phyloP scores from a whole-genome alignment of 2,888 invertebrate genomes.

The Eurytoma adleriae region DNA sequence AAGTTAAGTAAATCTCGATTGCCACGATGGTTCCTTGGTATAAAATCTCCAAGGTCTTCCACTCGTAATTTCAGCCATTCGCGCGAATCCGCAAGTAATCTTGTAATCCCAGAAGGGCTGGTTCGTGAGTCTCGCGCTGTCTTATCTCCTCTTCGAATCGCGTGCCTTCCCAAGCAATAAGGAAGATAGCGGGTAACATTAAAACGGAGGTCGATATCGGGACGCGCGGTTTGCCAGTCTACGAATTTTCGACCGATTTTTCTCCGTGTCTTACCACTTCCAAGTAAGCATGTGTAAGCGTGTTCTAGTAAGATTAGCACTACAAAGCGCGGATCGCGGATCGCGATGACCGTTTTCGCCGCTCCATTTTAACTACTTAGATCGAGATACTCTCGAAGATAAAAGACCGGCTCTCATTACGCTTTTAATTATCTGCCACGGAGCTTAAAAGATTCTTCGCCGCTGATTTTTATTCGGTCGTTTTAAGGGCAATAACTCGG shows the following conservation, averaged over 20 bases:
- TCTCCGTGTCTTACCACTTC: not conserved
- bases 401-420: constrained; percentile 38
- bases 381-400: constrained; percentile 38
- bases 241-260: constrained; percentile 29
- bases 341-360: too few relatives aligned
- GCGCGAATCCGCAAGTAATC: constrained; percentile 66
- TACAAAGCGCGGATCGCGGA: too few relatives aligned
- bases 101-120: constrained; percentile 63
- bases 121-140: constrained; percentile 6
- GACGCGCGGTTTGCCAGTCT: not conserved
- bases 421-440: constrained; percentile 48
- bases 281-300: not conserved
- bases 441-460: constrained; percentile 22
- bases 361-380: not conserved
- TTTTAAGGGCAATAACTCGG: constrained; percentile 49
- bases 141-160: constrained; percentile 58
- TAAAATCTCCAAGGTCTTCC: constrained; percentile 54
- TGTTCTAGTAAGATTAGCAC: not conserved
- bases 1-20: not conserved
- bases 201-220: constrained; percentile 40
- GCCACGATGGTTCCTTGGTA: not conserved
- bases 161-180: constrained; percentile 64
- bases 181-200: constrained; percentile 65
- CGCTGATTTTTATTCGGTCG: constrained; percentile 55
- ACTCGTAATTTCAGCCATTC: constrained; percentile 66